A percentile compares a stretch with the other conserved stretches of the same genome.
Evolutionary conservation across 2,113 vertebrate genomes (phyloP).

Genomic region (Herpailurus yagouaroundi): DNA sequence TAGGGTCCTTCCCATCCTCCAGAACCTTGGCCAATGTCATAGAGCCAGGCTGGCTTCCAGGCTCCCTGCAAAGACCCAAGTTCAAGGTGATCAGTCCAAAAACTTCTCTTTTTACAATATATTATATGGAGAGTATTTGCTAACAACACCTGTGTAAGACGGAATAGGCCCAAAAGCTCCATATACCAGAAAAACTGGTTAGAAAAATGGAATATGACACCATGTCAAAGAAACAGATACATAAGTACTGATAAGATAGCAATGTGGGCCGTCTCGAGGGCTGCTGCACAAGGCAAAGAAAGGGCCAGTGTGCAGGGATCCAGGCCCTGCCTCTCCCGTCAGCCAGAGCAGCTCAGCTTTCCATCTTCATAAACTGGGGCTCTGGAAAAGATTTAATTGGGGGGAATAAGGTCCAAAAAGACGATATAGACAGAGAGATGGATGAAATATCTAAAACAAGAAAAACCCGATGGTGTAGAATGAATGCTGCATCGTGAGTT

Average conservation of each 20-base stretch:
- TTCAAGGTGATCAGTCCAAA: neutral
- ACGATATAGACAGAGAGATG: neutral
- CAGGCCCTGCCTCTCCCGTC: neutral
- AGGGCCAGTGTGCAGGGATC: neutral
- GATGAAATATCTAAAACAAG: neutral
- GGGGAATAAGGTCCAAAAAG: neutral
- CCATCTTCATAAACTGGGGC: neutral
- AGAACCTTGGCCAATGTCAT: neutral
- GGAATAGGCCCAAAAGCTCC: neutral
- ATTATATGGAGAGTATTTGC: neutral
- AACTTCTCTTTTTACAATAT: neutral
- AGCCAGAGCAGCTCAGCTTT: neutral
- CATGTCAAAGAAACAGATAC: neutral
- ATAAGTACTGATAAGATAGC: neutral
- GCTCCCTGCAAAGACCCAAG: neutral
- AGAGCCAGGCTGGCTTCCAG: neutral
- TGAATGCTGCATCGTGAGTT: neutral
- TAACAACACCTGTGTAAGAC: neutral
- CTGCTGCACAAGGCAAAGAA: neutral
- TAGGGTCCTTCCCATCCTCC: neutral
- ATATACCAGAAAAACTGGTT: constrained; percentile 35
- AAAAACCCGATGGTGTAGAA: neutral
- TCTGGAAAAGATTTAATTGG: neutral
- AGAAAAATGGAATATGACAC: neutral
- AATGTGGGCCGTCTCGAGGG: neutral